phyloP scores from a whole-genome alignment of 2,113 vertebrate species.

The Spea bombifrons region DNA sequence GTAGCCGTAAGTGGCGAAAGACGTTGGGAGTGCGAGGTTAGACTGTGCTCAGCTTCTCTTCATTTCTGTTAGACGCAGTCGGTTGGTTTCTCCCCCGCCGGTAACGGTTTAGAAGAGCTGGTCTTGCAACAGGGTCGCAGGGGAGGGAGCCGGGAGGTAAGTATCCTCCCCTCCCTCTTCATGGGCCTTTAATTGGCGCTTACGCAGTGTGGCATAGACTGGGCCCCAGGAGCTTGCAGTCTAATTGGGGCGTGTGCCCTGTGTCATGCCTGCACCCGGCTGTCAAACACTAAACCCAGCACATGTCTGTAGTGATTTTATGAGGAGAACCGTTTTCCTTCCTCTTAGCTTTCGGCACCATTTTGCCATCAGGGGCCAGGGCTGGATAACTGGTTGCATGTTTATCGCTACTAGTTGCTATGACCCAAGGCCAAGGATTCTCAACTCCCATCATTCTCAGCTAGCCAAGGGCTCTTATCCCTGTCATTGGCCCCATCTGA shows the following conservation, averaged over 20 bases:
- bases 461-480: no score
- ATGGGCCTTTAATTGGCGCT: background rate
- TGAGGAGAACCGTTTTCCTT: no score
- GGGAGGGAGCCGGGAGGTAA: constrained; percentile 34
- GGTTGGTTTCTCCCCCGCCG: background rate
- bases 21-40: background rate
- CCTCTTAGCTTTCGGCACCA: no score
- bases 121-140: background rate
- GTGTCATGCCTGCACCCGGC: no score
- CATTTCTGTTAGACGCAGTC: background rate
- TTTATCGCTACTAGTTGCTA: no score
- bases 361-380: no score
- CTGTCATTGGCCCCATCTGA: no score
- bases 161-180: background rate
- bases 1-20: background rate
- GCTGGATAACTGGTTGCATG: no score
- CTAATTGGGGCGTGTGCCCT: background rate
- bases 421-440: no score
- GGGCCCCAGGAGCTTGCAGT: background rate
- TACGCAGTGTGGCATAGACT: background rate
- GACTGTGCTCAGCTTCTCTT: constrained; percentile 8
- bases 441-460: no score
- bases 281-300: no score
- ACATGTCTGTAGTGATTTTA: no score
- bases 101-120: background rate